Evolutionary conservation across 1,140 invertebrate species (phyloP).

Genomic region (Idris sp.): DNA sequence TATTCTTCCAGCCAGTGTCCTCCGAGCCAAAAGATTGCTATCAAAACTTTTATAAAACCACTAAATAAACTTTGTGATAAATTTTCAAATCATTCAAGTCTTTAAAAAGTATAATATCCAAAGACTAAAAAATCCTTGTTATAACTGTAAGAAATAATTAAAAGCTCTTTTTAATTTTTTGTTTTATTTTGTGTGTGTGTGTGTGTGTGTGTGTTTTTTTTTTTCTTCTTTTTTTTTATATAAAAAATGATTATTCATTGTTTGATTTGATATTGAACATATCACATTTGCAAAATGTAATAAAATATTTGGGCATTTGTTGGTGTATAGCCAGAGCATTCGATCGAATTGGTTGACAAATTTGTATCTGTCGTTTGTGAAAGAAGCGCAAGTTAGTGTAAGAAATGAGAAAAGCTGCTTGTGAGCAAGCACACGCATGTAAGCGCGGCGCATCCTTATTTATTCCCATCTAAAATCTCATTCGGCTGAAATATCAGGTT

Average conservation of each 20-base stretch:
- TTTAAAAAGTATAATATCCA: no score
- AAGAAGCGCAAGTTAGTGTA: conserved; percentile 48
- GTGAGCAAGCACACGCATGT: conserved; percentile 34
- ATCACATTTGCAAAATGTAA: conserved; percentile 11
- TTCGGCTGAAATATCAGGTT: conserved; percentile 75
- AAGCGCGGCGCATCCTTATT: conserved; percentile 68
- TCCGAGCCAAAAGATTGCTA: no score
- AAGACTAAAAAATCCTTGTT: no score
- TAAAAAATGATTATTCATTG: background rate
- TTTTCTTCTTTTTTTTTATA: no score
- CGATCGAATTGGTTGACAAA: conserved; percentile 57
- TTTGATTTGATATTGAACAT: background rate
- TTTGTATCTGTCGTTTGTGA: conserved; percentile 33
- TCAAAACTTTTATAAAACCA: no score
- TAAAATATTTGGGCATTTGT: conserved; percentile 17
- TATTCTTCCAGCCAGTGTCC: no score
- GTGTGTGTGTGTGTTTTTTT: no score
- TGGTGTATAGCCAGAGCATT: conserved; percentile 16
- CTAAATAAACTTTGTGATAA: no score
- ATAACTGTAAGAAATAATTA: no score
- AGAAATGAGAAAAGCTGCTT: conserved; percentile 54
- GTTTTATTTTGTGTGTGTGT: no score
- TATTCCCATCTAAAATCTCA: conserved; percentile 78
- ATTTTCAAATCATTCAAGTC: no score
- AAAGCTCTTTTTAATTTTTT: no score